Evolutionary conservation across 2,113 vertebrate species (phyloP).

Genomic region (Eulemur macaco): DNA sequence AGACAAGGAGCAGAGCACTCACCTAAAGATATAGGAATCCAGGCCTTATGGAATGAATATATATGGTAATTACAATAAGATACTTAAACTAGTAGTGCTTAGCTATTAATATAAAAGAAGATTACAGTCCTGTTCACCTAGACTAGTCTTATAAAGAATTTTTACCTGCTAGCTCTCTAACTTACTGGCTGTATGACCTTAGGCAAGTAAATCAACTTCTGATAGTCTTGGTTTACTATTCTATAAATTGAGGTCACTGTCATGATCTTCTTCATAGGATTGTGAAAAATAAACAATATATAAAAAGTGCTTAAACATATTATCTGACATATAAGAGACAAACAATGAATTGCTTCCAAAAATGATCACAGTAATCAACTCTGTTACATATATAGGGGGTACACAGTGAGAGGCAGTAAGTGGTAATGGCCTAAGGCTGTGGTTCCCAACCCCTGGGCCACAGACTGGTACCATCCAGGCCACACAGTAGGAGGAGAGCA

Average conservation of each 20-base stretch:
- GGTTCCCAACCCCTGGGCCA: no score
- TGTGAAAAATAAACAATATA: slow-evolving; percentile 19
- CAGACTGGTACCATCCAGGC: no score
- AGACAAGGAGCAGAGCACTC: background rate
- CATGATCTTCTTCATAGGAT: background rate
- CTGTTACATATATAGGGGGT: background rate
- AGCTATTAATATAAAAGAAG: background rate
- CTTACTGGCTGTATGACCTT: background rate
- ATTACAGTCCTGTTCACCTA: background rate
- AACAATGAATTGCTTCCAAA: slow-evolving; percentile 11
- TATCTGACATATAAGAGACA: background rate
- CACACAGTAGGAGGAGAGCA: no score
- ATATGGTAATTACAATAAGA: background rate
- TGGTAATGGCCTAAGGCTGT: background rate
- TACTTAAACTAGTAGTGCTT: background rate
- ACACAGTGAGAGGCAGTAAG: background rate
- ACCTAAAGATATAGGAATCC: background rate
- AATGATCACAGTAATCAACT: slow-evolving; percentile 30
- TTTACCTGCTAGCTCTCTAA: slow-evolving; percentile 7
- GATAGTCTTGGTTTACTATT: background rate
- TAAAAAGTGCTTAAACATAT: background rate
- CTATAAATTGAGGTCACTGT: background rate
- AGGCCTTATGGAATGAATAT: background rate
- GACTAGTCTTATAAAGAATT: background rate
- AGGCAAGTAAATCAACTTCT: background rate